A percentile compares a stretch with the other conserved stretches of the same genome.
Conservation (phyloP, 2,797 vertebrate genomes). For the Chloroceryle inda region DNA sequence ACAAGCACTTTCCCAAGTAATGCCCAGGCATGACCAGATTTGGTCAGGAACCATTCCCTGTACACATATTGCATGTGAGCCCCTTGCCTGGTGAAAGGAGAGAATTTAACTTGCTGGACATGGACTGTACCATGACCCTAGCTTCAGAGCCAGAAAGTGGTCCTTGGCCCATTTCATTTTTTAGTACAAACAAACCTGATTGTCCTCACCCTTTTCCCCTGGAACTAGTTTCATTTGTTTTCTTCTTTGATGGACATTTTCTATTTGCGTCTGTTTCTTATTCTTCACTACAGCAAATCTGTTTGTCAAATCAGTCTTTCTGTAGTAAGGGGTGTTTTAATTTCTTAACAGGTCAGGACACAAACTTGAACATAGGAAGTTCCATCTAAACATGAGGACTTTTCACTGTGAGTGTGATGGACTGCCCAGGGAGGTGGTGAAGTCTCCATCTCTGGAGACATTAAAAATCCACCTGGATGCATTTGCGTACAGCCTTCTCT, state of each 20-base stretch:
- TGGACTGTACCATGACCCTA: neutral
- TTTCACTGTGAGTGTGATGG: neutral
- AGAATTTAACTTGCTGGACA: neutral
- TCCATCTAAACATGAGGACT: neutral
- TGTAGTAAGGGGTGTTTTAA: neutral
- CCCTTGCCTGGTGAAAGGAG: neutral
- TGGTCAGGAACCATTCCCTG: neutral
- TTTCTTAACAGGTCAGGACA: neutral
- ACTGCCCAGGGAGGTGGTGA: neutral
- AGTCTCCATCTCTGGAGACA: neutral
- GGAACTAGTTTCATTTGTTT: neutral
- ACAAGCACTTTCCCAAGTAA: neutral
- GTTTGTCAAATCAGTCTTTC: neutral
- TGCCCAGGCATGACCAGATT: neutral
- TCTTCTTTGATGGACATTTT: neutral
- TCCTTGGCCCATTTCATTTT: constrained; percentile 4
- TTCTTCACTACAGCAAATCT: neutral
- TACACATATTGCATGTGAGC: neutral
- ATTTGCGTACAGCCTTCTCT: neutral
- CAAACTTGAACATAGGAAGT: neutral
- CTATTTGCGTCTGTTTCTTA: neutral
- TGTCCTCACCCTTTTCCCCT: neutral
- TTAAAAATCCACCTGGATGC: neutral
- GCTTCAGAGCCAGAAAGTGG: neutral
- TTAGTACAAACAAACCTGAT: neutral